Evolutionary conservation across 2,888 invertebrate species (phyloP).

Genomic region (Cheilosia vulpina): DNA sequence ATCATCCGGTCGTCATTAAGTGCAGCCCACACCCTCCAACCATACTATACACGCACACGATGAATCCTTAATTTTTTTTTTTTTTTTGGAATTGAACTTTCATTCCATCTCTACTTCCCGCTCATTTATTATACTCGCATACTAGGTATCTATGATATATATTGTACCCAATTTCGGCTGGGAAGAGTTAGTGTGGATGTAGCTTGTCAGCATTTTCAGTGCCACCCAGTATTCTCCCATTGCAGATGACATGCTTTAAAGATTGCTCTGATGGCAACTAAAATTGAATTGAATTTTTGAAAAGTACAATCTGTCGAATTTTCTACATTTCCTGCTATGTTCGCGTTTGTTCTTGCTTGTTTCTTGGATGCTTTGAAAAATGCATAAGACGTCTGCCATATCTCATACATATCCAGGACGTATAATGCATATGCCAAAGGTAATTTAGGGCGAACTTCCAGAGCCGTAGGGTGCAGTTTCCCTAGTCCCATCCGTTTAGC

Average conservation of each 20-base stretch:
- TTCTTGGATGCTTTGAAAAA: constrained; percentile 14
- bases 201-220: neutral
- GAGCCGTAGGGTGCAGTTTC: neutral
- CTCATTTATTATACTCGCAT: constrained; percentile 40
- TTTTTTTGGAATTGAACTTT: constrained; percentile 12
- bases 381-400: constrained; percentile 1
- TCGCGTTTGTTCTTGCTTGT: neutral
- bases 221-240: neutral
- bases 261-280: neutral
- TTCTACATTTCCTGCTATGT: neutral
- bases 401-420: neutral
- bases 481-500: neutral
- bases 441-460: constrained; percentile 19
- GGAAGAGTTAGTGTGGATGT: neutral
- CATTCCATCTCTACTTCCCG: constrained; percentile 22
- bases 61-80: neutral
- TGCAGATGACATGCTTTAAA: constrained; percentile 2
- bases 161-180: neutral
- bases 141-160: constrained; percentile 7
- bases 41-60: neutral
- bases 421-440: neutral
- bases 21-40: neutral
- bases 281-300: constrained; percentile 30
- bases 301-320: constrained; percentile 4
- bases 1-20: constrained; percentile 52